Conservation (phyloP, 2,888 invertebrate genomes). For the Drosophila affinis region DNA sequence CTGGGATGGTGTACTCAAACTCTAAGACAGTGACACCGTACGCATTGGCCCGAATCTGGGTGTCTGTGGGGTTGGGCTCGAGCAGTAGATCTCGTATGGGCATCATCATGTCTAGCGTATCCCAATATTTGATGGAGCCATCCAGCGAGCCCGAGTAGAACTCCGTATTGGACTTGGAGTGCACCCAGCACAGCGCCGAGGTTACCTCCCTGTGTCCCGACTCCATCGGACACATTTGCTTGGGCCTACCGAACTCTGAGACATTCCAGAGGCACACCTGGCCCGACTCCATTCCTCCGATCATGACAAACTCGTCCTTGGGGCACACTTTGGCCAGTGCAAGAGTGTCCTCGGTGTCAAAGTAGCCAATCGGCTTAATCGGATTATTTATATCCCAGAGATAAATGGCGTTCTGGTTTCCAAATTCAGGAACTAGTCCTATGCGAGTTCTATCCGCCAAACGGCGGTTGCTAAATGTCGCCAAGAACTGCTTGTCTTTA, state of each 20-base stretch:
- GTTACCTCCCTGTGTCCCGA: constrained; percentile 93
- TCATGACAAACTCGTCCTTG: constrained; percentile 90
- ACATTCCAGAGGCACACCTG: constrained; percentile 92
- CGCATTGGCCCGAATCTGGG: constrained; percentile 85
- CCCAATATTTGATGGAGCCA: constrained; percentile 88
- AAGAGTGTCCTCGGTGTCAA: constrained; percentile 89
- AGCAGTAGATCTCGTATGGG: constrained; percentile 87
- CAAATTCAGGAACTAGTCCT: constrained; percentile 29
- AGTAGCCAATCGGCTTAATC: constrained; percentile 87
- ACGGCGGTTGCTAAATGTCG: constrained; percentile 59
- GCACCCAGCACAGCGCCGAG: constrained; percentile 93
- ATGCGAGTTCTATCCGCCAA: too few species aligned
- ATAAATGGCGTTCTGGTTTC: constrained; percentile 66
- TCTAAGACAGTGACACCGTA: constrained; percentile 88
- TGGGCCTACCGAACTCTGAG: constrained; percentile 90
- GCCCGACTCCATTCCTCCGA: constrained; percentile 89
- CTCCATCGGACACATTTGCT: constrained; percentile 89
- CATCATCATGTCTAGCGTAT: constrained; percentile 86
- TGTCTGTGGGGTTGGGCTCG: constrained; percentile 86
- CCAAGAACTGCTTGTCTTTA: constrained; percentile 76
- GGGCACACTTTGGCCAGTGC: constrained; percentile 93
- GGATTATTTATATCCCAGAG: constrained; percentile 79
- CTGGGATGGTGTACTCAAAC: constrained; percentile 88
- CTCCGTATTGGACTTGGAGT: constrained; percentile 96
- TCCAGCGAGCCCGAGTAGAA: constrained; percentile 96